Base-by-base conservation (phyloP, 2,888 invertebrate genomes). In the Mechanitis mazaeus region DNA sequence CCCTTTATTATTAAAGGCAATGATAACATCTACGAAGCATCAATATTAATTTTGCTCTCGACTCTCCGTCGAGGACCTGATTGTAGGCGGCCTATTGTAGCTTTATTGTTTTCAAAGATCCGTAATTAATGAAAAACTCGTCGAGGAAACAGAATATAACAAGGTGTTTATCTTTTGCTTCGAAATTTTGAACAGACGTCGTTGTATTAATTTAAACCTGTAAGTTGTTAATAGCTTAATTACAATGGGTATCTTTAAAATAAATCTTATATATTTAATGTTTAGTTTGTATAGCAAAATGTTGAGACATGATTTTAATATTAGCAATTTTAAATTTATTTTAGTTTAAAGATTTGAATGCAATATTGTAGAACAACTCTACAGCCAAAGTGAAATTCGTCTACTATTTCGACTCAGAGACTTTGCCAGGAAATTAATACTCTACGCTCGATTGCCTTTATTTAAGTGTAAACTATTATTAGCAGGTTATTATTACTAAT, bases 21-120 rank as follows among this genome's bases (percentile, higher is more conserved):
- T 73, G 78, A 77, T 77, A 81, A 76, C 77, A 76, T 71, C 70
- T 71, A 69, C 68, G 71, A 66, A 72, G 73, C 75, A 77, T 76
- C 80, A 79, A 82, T 83, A 82, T 83, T 83, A 80, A 81, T 81
- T 80, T 79, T 76, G 77, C 81, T 75, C 77, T 79, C 72, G 64
- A 71, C 71, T 67, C 60, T 61, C 67, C 65, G 70, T 71, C 67
- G 66, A 74, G 73, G 74, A 72, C 71, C 73, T 71, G 68, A 70
- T 69, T 73, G 72, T 67, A 71, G 70, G 67, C 69, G 64, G 64
- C 65, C 71, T 70, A 68, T 72, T 66, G 71, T 70, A 63, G 68
- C 69, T 69, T 71, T 76, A 79, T 78, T 83, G 77, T 81, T 79
- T 70, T 69, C 69, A 69, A 72, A 71, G 72, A 69, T 72, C 61